Conservation (phyloP, 2,888 invertebrate species). For the Limnephilus rhombicus region DNA sequence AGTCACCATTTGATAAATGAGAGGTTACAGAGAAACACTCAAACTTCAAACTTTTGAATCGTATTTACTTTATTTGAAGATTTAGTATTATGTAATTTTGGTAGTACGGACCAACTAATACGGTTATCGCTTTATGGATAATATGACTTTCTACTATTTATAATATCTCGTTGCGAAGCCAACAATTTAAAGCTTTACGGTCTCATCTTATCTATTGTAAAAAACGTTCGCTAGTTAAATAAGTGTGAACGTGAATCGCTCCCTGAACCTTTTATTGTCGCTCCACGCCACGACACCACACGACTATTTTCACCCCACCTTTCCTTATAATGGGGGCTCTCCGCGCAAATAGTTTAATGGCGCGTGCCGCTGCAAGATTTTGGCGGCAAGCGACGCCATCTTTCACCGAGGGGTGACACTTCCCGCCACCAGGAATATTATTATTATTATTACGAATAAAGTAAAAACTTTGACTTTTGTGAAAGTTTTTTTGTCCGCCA, state of each 20-base stretch:
- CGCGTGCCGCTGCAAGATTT: constrained; percentile 36
- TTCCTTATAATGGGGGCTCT: constrained; percentile 9
- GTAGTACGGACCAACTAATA: no score
- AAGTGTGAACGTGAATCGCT: background rate
- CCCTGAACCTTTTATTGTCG: background rate
- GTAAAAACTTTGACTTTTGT: background rate
- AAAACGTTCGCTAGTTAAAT: background rate
- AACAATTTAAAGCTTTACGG: no score
- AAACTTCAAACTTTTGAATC: no score
- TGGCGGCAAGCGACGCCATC: constrained; percentile 40
- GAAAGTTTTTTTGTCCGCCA: background rate
- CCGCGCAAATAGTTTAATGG: constrained; percentile 38
- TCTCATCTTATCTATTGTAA: no score
- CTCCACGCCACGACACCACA: background rate
- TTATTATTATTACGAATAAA: background rate
- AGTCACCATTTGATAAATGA: no score
- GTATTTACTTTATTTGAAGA: no score
- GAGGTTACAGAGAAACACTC: no score
- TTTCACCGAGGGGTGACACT: constrained; percentile 16
- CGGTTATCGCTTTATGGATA: no score
- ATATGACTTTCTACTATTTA: no score
- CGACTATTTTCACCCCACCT: constrained; percentile 4
- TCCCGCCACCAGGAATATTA: background rate
- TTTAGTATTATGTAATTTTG: no score
- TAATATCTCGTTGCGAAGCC: no score